Evolutionary conservation across 2,888 invertebrate genomes (phyloP), one percentile per base, ranked within the genome.

Genomic region (Patella depressa): DNA sequence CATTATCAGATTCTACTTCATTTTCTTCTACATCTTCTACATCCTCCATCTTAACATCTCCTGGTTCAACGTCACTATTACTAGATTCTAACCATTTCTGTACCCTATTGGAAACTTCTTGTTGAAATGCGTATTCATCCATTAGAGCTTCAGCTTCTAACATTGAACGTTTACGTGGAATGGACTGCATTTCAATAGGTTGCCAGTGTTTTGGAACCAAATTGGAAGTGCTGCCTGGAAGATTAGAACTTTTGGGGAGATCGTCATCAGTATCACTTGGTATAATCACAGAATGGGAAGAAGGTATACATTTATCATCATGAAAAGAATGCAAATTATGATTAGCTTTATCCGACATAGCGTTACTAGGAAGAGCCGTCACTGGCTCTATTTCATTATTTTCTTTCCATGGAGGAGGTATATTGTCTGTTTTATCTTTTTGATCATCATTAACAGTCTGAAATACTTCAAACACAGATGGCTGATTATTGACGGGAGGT

Each of bases 191-290:
- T 73, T 85, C 82, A n/a, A 88, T 78, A 9, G 85, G 81, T 80
- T 87, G 85, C 83, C 86, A 88, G 78, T 88, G 88, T 76, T 85
- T 83, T 1, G 86, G 86, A 71, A 85, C 84, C 4, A 84, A 84
- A 24, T 85, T 84, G 17, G 86, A 86, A 19, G 86, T 84, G 15
- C 84, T 84, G 53, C 81, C 85, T n/a, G 84, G 81, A 57, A 85
- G 76, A 74, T 83, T 81, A 59, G 84, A 83, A 74, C 73, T 79
- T 57, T 78, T 76, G 3, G 78, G 77, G 55, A 81, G 82, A 15
- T 81, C 80, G 34, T 75, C 74, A 57, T 77, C 77, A 17, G 34
- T 24, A 19, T 72, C 57, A 34, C 72, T 80, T 29, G 87, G 86
- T 76, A 88, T 80, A 57, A 87, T 87, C 79, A 85, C 86, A 82